Conservation (phyloP, 2,888 invertebrate genomes). For the Ophioninae sp. region DNA sequence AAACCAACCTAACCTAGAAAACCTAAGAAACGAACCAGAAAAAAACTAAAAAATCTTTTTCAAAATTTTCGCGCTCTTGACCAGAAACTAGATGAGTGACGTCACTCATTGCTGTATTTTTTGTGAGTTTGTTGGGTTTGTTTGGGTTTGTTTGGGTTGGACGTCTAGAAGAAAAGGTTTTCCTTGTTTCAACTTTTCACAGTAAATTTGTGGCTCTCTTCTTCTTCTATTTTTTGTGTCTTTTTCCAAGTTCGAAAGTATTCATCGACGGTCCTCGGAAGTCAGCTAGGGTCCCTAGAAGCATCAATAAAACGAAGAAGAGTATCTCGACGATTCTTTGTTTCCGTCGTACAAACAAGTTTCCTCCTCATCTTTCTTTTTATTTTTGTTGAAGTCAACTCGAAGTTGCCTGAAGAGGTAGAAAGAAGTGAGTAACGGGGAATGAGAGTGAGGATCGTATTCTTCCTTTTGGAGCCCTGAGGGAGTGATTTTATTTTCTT, state of each 20-base stretch:
- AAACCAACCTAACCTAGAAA: not conserved
- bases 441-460: conserved; percentile 45
- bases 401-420: not conserved
- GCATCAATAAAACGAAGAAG: conserved; percentile 18
- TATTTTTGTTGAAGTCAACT: conserved; percentile 19
- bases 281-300: conserved; percentile 36
- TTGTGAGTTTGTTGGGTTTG: not conserved
- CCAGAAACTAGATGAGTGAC: no score
- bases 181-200: not conserved
- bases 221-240: not conserved
- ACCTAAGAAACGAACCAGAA: not conserved
- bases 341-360: conserved; percentile 35
- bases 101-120: not conserved
- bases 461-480: conserved; percentile 35
- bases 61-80: not conserved
- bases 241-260: not conserved
- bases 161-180: not conserved
- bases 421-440: conserved; percentile 52
- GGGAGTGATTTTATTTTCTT: conserved; percentile 12
- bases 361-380: conserved; percentile 16
- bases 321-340: conserved; percentile 17
- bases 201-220: not conserved
- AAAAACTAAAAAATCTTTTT: not conserved
- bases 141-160: no score
- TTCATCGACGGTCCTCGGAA: conserved; percentile 36